Evolutionary conservation across 2,797 vertebrate species (phyloP).

Genomic region (Pseudochirops cupreus): DNA sequence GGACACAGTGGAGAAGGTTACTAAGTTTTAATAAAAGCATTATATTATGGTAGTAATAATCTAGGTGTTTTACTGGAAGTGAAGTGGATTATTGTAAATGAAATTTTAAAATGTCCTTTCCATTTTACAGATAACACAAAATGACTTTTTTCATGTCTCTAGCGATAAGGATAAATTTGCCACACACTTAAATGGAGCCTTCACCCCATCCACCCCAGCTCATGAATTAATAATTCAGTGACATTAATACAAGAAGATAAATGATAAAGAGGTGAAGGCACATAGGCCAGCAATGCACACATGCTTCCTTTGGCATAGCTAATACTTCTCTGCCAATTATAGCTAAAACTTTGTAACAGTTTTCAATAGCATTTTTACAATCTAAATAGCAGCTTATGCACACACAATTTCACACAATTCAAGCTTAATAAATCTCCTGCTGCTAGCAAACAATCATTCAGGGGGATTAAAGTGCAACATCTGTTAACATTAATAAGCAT

Average conservation of each 20-base stretch:
- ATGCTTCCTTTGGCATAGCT: slow-evolving; percentile 90
- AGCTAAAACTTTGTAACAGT: slow-evolving; percentile 89
- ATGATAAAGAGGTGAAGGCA: slow-evolving; percentile 93
- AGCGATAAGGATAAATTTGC: slow-evolving; percentile 94
- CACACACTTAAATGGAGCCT: slow-evolving; percentile 92
- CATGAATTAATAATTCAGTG: slow-evolving; percentile 96
- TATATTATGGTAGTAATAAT: slow-evolving; percentile 92
- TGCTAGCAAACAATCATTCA: slow-evolving; percentile 89
- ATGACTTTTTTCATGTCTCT: slow-evolving; percentile 96
- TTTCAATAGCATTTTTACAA: slow-evolving; percentile 87
- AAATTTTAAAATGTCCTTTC: slow-evolving; percentile 97
- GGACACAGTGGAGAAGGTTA: slow-evolving; percentile 87
- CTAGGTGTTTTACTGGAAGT: slow-evolving; percentile 95
- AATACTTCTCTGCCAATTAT: slow-evolving; percentile 93
- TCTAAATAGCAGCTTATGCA: slow-evolving; percentile 88
- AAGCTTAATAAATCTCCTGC: slow-evolving; percentile 89
- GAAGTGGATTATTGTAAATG: slow-evolving; percentile 96
- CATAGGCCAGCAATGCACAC: slow-evolving; percentile 89
- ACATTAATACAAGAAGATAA: slow-evolving; percentile 98
- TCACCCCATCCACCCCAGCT: slow-evolving; percentile 91
- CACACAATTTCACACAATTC: slow-evolving; percentile 89
- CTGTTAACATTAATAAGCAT: slow-evolving; percentile 88
- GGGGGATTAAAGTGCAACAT: slow-evolving; percentile 87
- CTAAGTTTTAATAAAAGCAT: slow-evolving; percentile 92
- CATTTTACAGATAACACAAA: slow-evolving; percentile 95